phyloP scores from a whole-genome alignment of 2,888 invertebrate species.

The Cryptocheilus praepositus region DNA sequence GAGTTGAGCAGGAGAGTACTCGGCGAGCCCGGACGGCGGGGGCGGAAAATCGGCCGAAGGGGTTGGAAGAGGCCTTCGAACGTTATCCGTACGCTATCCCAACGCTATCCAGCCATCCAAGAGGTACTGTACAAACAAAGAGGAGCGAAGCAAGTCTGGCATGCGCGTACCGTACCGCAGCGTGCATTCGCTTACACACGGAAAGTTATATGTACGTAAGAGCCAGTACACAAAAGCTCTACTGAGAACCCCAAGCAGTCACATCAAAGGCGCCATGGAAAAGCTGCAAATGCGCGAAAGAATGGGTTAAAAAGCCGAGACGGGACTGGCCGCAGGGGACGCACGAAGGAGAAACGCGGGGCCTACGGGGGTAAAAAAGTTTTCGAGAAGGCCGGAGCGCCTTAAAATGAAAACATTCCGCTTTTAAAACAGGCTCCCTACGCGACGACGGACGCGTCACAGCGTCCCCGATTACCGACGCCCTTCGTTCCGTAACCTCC shows the following conservation, averaged over 20 bases:
- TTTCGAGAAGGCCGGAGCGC: constrained; percentile 55
- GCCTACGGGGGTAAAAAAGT: constrained; percentile 40
- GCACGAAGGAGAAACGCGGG: constrained; percentile 32
- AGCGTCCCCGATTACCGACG: constrained; percentile 42
- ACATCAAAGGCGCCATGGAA: constrained; percentile 55
- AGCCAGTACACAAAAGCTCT: constrained; percentile 4
- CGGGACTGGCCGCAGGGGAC: constrained; percentile 27
- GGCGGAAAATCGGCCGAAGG: constrained; percentile 28
- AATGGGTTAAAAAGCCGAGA: constrained; percentile 61
- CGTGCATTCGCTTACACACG: constrained; percentile 4
- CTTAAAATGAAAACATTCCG: constrained; percentile 59
- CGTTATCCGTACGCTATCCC: constrained; percentile 6
- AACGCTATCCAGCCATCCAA: constrained; percentile 50
- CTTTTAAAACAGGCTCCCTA: constrained; percentile 51
- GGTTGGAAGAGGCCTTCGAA: constrained; percentile 12
- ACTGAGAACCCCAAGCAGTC: constrained; percentile 44
- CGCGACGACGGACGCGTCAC: constrained; percentile 24
- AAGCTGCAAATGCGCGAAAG: constrained; percentile 58
- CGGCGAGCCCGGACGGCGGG: constrained; percentile 19
- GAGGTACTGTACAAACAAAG: constrained; percentile 35
- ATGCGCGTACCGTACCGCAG: not conserved
- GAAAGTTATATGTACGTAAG: constrained; percentile 4
- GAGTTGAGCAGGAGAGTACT: constrained; percentile 9
- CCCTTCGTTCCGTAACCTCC: constrained; percentile 22
- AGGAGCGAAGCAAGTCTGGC: constrained; percentile 7